phyloP scores from a whole-genome alignment of 2,888 invertebrate species.

The Podabrus alpinus region DNA sequence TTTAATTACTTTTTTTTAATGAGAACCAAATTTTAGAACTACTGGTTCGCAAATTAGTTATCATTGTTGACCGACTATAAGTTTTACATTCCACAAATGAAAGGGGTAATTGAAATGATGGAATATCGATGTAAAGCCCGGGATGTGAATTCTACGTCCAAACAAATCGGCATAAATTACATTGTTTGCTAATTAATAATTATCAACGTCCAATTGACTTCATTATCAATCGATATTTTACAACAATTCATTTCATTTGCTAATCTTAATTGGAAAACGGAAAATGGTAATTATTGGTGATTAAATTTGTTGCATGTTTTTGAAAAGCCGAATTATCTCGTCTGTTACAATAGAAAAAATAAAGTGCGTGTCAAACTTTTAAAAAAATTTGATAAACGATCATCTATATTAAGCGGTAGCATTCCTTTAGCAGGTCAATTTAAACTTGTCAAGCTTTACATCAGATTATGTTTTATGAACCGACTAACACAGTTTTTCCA shows the following conservation, averaged over 20 bases:
- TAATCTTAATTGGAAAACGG: not conserved
- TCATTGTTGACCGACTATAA: too few relatives aligned
- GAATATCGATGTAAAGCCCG: not conserved
- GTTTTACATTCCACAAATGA: not conserved
- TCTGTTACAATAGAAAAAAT: not conserved
- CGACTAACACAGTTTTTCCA: constrained; percentile 18
- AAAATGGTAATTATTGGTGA: not conserved
- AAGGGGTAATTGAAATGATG: not conserved
- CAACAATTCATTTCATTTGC: not conserved
- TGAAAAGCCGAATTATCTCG: not conserved
- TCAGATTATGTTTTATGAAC: constrained; percentile 24
- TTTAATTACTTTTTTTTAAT: too few relatives aligned
- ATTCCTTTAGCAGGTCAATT: constrained; percentile 23
- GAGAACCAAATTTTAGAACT: not conserved
- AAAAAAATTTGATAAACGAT: constrained; percentile 13
- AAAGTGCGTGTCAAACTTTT: not conserved
- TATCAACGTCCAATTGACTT: not conserved
- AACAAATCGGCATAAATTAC: not conserved
- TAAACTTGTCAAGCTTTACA: constrained; percentile 27
- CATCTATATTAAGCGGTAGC: constrained; percentile 15
- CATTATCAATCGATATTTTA: not conserved
- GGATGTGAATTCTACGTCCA: not conserved
- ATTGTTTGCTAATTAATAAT: not conserved
- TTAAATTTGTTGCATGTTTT: not conserved
- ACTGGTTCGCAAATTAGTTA: not conserved